Base-by-base conservation (phyloP, 2,113 vertebrate species). In the Mus pahari region DNA sequence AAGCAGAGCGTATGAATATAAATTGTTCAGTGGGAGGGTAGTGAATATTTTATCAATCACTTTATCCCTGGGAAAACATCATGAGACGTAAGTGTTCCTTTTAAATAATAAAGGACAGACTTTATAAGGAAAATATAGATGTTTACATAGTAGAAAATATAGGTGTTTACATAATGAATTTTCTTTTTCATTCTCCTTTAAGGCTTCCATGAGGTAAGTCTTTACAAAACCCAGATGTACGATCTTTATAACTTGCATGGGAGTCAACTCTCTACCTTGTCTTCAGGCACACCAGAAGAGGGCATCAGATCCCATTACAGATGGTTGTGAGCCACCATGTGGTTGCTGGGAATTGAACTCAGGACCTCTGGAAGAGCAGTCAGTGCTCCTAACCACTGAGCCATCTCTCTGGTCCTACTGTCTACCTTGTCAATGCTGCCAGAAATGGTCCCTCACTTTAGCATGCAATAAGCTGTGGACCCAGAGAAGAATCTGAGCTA, bases 221-320 rank as follows among this genome's bases (percentile, higher is more conserved):
- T 88, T 91, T 20, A 94, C 28, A 79, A 71, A 87, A 77, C 5
- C n/a, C 62, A 82, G 55, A 94, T 86, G 91, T 33, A 75, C 68
- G 33, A 84, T 60, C 24, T 92, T 58, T 82, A 58, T 74, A 42
- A 89, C 60, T 89, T 89, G 36, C 36, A 14, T 20, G 70, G 71
- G 42, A 79, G 66, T 70, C 7, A 28, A 94, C 86, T 83, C 26
- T 92, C 95, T 89, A 68, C 68, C 28, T 75, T 87, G 79, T 64
- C 89, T 58, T 58, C 17, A 19, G 58, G 17, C 58, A 58, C 58
- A 58, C 58, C 58, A 58, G 17, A 58, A 58, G 17, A 58, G 58
- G 58, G 17, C 17, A 58, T 58, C 58, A 19, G 58, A 58, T 58
- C 58, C 58, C 58, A 58, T 58, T 58, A 58, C 17, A 58, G 58